Conservation (phyloP, 2,888 invertebrate genomes). For the Volucella bombylans region DNA sequence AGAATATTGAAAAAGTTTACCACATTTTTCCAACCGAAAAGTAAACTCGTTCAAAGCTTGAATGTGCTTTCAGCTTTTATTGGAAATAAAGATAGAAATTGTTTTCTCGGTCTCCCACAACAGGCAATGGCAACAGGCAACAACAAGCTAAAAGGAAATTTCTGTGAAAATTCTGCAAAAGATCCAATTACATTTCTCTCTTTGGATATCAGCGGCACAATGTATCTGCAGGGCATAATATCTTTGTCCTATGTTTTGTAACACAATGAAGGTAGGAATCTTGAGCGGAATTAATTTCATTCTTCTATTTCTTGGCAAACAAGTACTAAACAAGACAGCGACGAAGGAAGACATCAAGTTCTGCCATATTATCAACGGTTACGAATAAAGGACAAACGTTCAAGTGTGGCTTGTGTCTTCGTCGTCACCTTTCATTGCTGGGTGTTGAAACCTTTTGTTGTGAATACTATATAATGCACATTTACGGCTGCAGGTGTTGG, state of each 20-base stretch:
- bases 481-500: conserved; percentile 22
- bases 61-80: too few relatives aligned
- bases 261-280: conserved; percentile 40
- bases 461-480: neutral
- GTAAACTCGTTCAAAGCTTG: too few relatives aligned
- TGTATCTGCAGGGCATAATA: conserved; percentile 44
- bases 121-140: conserved; percentile 22
- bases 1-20: too few relatives aligned
- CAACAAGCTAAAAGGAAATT: conserved; percentile 16
- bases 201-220: conserved; percentile 30
- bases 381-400: conserved; percentile 10
- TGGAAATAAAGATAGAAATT: too few relatives aligned
- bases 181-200: conserved; percentile 38
- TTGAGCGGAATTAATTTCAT: conserved; percentile 46
- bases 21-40: too few relatives aligned
- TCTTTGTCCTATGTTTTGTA: conserved; percentile 29
- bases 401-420: conserved; percentile 13
- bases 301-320: conserved; percentile 26
- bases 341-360: conserved; percentile 11
- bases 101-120: too few relatives aligned
- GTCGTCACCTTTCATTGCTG: conserved; percentile 2
- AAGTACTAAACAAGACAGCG: conserved; percentile 5
- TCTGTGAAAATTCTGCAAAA: conserved; percentile 49
- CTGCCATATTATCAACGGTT: neutral
- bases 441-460: conserved; percentile 10